Evolutionary conservation across 1,140 invertebrate species (phyloP), one percentile per base, ranked within the genome.

Genomic region (Neotoxoptera formosana): DNA sequence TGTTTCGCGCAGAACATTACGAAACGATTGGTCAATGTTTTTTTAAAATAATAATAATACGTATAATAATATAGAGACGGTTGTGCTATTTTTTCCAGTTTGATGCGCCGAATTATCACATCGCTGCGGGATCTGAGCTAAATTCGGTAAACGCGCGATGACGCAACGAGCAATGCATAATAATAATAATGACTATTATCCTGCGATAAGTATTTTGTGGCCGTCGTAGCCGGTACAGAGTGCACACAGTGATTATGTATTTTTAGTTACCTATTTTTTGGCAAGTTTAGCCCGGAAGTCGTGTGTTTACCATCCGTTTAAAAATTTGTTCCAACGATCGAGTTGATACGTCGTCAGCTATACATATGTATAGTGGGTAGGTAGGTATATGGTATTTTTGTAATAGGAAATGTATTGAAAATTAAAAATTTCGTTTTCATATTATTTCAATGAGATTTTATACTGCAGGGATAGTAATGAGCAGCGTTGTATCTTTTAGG

Each of bases 41-140:
- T 56, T n/a, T n/a, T n/a, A n/a, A n/a, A n/a, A n/a, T n/a, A n/a
- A n/a, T n/a, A n/a, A n/a, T n/a, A n/a, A n/a, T n/a, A n/a, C n/a
- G n/a, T n/a, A n/a, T n/a, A n/a, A 21, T 34, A 88, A 48, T n/a
- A n/a, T 51, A 20, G 34, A 51, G 87, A 56, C 88, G 34, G 21
- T 51, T 53, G 48, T 56, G 51, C 86, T 88, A 89, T 89, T 89
- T 34, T 89, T 89, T 89, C 88, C 88, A 89, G 51, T 89, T 53
- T 89, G 88, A 56, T 89, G 88, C 88, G 34, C n/a, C 9, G 48
- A 89, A 89, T 89, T 56, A 89, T 89, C 88, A 11, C 88, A 56
- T 89, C 34, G 51, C 34, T 36, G 51, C 51, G 88, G n/a, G 34
- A 90, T 56, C 53, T 36, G 23, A 56, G 34, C 34, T 56, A 41